phyloP scores from a whole-genome alignment of 2,888 invertebrate genomes.

The Cephonodes hylas region DNA sequence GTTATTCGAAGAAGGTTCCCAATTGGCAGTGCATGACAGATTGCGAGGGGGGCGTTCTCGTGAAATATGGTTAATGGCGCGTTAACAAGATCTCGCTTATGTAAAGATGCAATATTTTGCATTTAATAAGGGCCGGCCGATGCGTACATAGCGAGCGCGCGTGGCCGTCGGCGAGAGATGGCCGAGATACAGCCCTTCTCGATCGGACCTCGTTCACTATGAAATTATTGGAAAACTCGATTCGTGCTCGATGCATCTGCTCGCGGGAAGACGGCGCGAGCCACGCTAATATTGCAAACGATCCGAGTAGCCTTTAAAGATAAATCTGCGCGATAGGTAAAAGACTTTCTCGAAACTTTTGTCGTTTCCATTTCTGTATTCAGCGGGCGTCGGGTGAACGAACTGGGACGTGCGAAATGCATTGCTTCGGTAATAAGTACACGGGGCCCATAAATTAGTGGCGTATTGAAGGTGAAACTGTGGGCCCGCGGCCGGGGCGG shows the following conservation, averaged over 20 bases:
- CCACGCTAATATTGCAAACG: conserved; percentile 65
- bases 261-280: conserved; percentile 41
- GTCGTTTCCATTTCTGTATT: conserved; percentile 13
- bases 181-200: conserved; percentile 57
- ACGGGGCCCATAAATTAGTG: conserved; percentile 53
- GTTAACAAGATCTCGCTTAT: conserved; percentile 72
- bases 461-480: conserved; percentile 53
- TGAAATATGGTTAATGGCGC: conserved; percentile 70
- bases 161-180: conserved; percentile 74
- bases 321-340: conserved; percentile 50
- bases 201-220: conserved; percentile 66
- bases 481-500: conserved; percentile 65
- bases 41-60: conserved; percentile 49
- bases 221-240: conserved; percentile 77
- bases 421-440: conserved; percentile 35
- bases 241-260: conserved; percentile 77
- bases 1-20: not conserved
- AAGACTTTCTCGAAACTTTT: conserved; percentile 13
- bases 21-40: conserved; percentile 28
- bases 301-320: conserved; percentile 68
- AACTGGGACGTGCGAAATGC: conserved; percentile 31
- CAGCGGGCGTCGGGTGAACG: conserved; percentile 12
- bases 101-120: conserved; percentile 74
- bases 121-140: conserved; percentile 66
- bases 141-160: conserved; percentile 52